Percentiles rank a stretch among this genome's conserved stretches.
Conservation (phyloP, 1,140 invertebrate species). For the Drosophila pallidifrons region DNA sequence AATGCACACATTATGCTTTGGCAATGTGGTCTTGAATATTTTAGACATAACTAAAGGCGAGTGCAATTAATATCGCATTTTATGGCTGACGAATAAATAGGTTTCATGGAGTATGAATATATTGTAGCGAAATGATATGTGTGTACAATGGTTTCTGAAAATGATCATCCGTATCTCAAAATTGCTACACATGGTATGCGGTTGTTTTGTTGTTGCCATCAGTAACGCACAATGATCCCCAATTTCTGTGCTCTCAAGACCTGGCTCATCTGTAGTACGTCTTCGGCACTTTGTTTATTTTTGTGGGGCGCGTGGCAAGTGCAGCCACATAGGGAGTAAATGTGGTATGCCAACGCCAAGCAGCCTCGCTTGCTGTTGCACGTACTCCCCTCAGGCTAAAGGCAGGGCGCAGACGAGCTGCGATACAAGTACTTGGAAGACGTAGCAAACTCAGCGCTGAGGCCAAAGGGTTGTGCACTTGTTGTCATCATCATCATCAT, state of each 20-base stretch:
- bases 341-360: slow-evolving; percentile 57
- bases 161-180: slow-evolving; percentile 40
- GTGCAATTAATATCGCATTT: slow-evolving; percentile 44
- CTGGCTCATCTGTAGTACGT: slow-evolving; percentile 14
- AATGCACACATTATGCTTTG: slow-evolving; percentile 17
- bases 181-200: slow-evolving; percentile 51
- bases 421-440: slow-evolving; percentile 43
- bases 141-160: background rate
- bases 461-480: slow-evolving; percentile 77
- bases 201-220: slow-evolving; percentile 46
- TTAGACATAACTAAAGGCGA: slow-evolving; percentile 14
- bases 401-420: slow-evolving; percentile 10
- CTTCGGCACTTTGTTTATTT: slow-evolving; percentile 63
- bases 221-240: background rate
- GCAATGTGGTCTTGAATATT: slow-evolving; percentile 40
- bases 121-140: background rate
- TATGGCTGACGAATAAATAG: slow-evolving; percentile 19
- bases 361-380: slow-evolving; percentile 38
- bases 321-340: slow-evolving; percentile 61
- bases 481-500: slow-evolving; percentile 66
- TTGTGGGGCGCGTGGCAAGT: slow-evolving; percentile 73
- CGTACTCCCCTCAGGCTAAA: slow-evolving; percentile 44
- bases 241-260: slow-evolving; percentile 3
- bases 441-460: slow-evolving; percentile 53
- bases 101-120: slow-evolving; percentile 7